phyloP scores from a whole-genome alignment of 2,888 invertebrate species.

The Eustalomyia histrio region DNA sequence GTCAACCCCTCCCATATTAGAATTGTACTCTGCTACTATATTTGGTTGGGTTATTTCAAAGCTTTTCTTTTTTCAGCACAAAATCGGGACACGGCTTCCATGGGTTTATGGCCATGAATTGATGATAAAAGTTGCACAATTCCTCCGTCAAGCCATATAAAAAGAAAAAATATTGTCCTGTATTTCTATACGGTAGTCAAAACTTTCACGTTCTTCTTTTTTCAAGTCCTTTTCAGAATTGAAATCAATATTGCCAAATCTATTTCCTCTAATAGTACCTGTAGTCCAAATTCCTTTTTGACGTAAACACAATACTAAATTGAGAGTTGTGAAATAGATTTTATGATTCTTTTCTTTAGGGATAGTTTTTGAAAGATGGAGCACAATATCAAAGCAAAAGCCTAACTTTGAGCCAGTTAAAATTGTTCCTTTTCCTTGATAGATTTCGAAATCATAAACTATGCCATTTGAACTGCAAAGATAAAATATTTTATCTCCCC shows the following conservation, averaged over 20 bases:
- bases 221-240: conserved; percentile 23
- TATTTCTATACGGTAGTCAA: background rate
- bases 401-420: conserved; percentile 23
- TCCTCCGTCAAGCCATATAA: conserved; percentile 22
- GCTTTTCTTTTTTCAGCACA: conserved; percentile 26
- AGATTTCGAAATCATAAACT: conserved; percentile 42
- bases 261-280: conserved; percentile 44
- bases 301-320: conserved; percentile 25
- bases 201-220: conserved; percentile 11
- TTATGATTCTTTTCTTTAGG: conserved; percentile 10
- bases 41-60: conserved; percentile 42
- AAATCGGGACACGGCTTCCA: conserved; percentile 23
- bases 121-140: conserved; percentile 48
- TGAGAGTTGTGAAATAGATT: conserved; percentile 25
- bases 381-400: conserved; percentile 21
- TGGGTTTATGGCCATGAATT: conserved; percentile 16
- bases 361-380: background rate
- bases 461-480: conserved; percentile 48
- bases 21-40: conserved; percentile 39
- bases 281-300: conserved; percentile 44
- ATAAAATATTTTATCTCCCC: conserved; percentile 38
- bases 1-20: conserved; percentile 52
- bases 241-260: conserved; percentile 20
- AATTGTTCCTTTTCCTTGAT: conserved; percentile 47
- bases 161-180: conserved; percentile 21